phyloP scores from a whole-genome alignment of 2,797 vertebrate genomes.

The Channallabes apus region DNA sequence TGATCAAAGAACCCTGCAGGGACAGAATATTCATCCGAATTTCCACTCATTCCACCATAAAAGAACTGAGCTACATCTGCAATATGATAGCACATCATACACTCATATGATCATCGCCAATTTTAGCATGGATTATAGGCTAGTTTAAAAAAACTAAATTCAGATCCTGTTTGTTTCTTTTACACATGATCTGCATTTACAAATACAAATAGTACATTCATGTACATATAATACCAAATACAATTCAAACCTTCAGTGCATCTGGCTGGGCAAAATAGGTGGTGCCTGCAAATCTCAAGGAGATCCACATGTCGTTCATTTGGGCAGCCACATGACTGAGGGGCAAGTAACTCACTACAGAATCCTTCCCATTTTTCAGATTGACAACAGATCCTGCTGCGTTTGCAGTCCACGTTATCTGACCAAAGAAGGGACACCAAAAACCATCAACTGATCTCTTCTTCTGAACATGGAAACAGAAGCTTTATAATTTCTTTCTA shows the following conservation, averaged over 20 bases:
- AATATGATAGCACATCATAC: not conserved
- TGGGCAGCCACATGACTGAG: slow-evolving; percentile 80
- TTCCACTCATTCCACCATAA: not conserved
- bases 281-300: slow-evolving; percentile 62
- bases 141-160: not conserved
- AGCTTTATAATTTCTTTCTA: not conserved
- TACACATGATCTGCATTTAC: not conserved
- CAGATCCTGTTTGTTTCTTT: not conserved
- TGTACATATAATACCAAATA: not conserved
- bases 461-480: not conserved
- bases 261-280: slow-evolving; percentile 77
- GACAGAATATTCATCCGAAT: not conserved
- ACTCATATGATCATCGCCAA: not conserved
- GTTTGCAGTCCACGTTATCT: slow-evolving; percentile 78
- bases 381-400: slow-evolving; percentile 21
- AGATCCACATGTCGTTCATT: slow-evolving; percentile 77
- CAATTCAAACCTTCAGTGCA: slow-evolving; percentile 73
- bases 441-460: not conserved
- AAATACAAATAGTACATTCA: not conserved
- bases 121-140: not conserved
- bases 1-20: slow-evolving; percentile 71
- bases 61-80: not conserved
- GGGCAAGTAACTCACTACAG: slow-evolving; percentile 77
- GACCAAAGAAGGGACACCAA: not conserved
- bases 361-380: slow-evolving; percentile 53